Evolutionary conservation across 2,797 vertebrate species (phyloP), one percentile per base, ranked within the genome.

Genomic region (Rhinoraja longicauda): DNA sequence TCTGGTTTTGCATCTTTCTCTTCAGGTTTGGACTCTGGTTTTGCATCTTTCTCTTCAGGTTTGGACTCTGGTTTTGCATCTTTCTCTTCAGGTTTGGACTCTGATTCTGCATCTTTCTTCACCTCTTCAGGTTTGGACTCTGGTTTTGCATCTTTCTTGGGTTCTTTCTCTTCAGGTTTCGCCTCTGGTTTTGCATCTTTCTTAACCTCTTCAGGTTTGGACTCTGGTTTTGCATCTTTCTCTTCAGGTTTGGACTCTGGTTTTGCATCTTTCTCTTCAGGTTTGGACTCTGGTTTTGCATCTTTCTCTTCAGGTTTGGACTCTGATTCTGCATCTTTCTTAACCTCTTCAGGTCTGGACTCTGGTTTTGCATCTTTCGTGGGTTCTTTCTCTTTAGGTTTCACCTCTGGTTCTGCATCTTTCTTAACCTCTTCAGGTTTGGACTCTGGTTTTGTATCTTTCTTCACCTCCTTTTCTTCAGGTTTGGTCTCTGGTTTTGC

Each of bases 381-480:
- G 10, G 96, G 94, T 15, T 96, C 94, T 75, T 93, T 95, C 10
- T 96, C 94, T 21, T 96, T 94, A 84, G 94, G 94, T 0, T 95
- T 94, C 92, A 95, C 94, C 26, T 96, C 94, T 81, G 94, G 59
- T 78, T 95, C 75, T 94, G 32, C 95, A 64, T 95, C 95, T 94
- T 75, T 29, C 72, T 96, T 93, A n/a, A n/a, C n/a, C 95, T 96
- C 95, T 88, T 93, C 93, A 24, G 72, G 39, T 32, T 93, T 93
- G 70, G 95, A 94, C 24, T 93, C 72, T 10, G 93, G 90, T 24
- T 75, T 86, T 78, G 78, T 0, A 1, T n/a, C n/a, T n/a, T n/a
- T n/a, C n/a, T n/a, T n/a, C n/a, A 1, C 29, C 29, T 77, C 26
- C 77, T 79, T 79, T 4, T 79, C 77, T 3, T 79, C 77, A 13